Conservation (phyloP, 2,797 vertebrate genomes). For the Falco cherrug region DNA sequence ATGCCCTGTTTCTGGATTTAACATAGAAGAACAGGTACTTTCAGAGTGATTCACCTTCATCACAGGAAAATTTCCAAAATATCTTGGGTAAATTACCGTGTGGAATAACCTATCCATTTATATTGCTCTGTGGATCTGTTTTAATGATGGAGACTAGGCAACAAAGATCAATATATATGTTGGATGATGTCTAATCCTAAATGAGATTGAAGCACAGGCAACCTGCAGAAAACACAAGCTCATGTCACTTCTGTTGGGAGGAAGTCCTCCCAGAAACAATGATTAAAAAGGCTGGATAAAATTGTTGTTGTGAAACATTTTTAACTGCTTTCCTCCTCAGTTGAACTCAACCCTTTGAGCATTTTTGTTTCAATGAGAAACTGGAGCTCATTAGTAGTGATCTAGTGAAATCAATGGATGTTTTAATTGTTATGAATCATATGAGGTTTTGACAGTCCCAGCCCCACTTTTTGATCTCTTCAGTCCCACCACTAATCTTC, state of each 20-base stretch:
- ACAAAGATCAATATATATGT: not conserved
- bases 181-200: not conserved
- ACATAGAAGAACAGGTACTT: not conserved
- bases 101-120: not conserved
- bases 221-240: not conserved
- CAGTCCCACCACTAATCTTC: not conserved
- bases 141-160: not conserved
- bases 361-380: not conserved
- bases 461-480: not conserved
- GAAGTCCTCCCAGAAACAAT: not conserved
- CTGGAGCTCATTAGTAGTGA: not conserved
- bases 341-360: not conserved
- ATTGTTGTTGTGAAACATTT: not conserved
- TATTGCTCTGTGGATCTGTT: not conserved
- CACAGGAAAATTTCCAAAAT: not conserved
- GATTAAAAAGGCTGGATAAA: not conserved
- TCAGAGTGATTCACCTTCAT: not conserved
- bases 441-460: not conserved
- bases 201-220: not conserved
- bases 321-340: not conserved
- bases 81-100: not conserved
- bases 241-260: not conserved
- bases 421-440: not conserved
- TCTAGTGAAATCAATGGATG: not conserved
- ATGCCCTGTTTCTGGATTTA: not conserved